Base-by-base conservation (phyloP, 2,797 vertebrate genomes). In the Clarias fuscus region DNA sequence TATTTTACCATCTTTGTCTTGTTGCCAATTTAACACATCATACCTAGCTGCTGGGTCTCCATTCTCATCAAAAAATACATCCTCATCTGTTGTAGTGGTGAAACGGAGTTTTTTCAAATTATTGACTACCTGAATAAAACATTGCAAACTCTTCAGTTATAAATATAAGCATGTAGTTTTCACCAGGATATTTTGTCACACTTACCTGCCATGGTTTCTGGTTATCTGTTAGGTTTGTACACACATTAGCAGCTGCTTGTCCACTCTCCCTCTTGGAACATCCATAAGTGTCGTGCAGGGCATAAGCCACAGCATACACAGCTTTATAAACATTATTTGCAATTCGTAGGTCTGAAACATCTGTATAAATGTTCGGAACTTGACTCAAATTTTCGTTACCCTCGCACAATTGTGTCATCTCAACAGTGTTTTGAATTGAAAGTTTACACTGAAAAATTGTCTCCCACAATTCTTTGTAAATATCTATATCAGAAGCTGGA, bases 291-390 rank as follows among this genome's bases (percentile, higher is more conserved):
- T 79, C 89, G 77, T 95, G 91, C 81, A 95, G 86, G 43, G 94
- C 91, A 88, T 94, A 88, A 62, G 93, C 93, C 67, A 93, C 88
- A n/a, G 94, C 92, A 88, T 94, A 94, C 24, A 93, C 92, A 24
- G 77, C 77, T 33, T 79, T 79, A 14, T 79, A 79, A 40, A 79
- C 58, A 37, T 78, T 78, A 37, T 93, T 93, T 64, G 91, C 93
- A 48, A 94, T 85, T 84, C 92, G 89, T 40, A 94, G 90, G 80
- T 94, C 93, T 80, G 93, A 93, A 2, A 92, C 91, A 86, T 94
- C 93, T 11, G 92, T 93, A 88, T 93, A 95, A 0, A 92, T 88
- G 65, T 62, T 93, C 76, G 91, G 87, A 14, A 94, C 89, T 0
- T 70, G 89, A 43, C 81, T 43, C 7, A 95, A 72, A 53, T 92